These are phyloP conservation scores for Neoaliturus tenellus DNA, from an alignment of 2,888 invertebrate species.

Conservation along the genomic window DNA sequence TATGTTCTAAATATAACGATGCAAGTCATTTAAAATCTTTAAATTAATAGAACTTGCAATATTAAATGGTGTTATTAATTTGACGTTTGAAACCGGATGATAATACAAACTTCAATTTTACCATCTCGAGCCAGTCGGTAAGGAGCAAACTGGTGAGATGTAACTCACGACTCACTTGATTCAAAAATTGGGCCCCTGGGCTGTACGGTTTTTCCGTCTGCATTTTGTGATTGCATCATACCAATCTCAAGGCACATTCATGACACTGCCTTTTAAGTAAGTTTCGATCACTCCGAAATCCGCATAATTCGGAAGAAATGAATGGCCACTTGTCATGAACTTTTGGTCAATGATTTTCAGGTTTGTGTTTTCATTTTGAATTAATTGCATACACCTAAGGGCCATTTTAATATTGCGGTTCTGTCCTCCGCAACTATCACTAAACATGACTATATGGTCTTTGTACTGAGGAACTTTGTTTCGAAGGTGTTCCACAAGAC, in stretches of 20 bases:
- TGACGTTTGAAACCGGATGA: too few species aligned
- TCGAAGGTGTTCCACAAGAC: neutral
- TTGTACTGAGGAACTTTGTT: neutral
- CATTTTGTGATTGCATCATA: neutral
- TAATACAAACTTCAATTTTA: too few species aligned
- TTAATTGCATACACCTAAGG: neutral
- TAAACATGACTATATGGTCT: constrained; percentile 6
- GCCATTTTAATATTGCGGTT: neutral
- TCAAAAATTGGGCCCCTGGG: too few species aligned
- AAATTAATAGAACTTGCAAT: too few species aligned
- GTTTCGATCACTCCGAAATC: constrained; percentile 19
- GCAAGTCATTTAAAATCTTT: too few species aligned
- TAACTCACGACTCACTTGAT: too few species aligned
- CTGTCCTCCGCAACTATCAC: neutral
- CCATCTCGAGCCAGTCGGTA: too few species aligned
- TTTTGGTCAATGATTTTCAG: constrained; percentile 17
- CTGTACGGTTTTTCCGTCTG: constrained; percentile 4
- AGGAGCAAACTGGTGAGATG: too few species aligned
- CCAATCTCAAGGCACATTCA: constrained; percentile 12
- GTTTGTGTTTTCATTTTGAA: constrained; percentile 15
- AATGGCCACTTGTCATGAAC: constrained; percentile 37
- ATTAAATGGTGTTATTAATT: too few species aligned
- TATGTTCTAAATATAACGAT: too few species aligned
- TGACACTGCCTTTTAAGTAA: neutral
- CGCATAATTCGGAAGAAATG: constrained; percentile 27